Evolutionary conservation across 2,113 vertebrate genomes (phyloP).

Genomic region (Carettochelys insculpta): DNA sequence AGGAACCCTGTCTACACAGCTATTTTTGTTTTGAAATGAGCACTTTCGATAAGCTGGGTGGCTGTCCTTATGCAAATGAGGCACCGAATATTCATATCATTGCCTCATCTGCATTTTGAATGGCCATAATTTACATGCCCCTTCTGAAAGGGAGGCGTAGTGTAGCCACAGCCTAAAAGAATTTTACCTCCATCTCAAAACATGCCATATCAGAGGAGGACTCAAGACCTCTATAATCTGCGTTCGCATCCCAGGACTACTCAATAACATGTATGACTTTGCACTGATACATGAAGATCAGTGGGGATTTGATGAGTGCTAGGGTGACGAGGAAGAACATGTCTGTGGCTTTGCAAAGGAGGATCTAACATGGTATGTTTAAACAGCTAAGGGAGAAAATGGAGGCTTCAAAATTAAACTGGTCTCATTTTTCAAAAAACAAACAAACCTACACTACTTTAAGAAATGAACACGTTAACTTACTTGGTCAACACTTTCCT

Average conservation of each 20-base stretch:
- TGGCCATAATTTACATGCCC: no score
- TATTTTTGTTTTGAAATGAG: no score
- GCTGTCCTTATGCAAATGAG: no score
- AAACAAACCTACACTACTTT: neutral
- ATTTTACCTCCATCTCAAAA: fast-evolving
- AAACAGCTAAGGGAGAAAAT: neutral
- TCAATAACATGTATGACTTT: neutral
- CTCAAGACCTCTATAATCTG: neutral
- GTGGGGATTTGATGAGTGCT: neutral
- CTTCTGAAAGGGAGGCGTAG: no score
- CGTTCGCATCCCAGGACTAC: fast-evolving
- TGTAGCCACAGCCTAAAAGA: no score
- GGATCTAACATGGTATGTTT: neutral
- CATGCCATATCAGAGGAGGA: fast-evolving
- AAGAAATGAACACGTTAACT: slow-evolving; percentile 29
- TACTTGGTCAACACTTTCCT: slow-evolving; percentile 77
- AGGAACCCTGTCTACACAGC: no score
- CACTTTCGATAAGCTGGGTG: no score
- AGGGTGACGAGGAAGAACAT: neutral
- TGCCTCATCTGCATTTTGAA: no score
- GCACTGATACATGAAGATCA: neutral
- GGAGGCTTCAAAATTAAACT: neutral
- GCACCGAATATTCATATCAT: no score
- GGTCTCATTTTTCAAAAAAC: neutral
- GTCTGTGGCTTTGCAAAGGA: neutral